Conservation (phyloP, 2,888 invertebrate genomes). For the Tenthredo mesomela region DNA sequence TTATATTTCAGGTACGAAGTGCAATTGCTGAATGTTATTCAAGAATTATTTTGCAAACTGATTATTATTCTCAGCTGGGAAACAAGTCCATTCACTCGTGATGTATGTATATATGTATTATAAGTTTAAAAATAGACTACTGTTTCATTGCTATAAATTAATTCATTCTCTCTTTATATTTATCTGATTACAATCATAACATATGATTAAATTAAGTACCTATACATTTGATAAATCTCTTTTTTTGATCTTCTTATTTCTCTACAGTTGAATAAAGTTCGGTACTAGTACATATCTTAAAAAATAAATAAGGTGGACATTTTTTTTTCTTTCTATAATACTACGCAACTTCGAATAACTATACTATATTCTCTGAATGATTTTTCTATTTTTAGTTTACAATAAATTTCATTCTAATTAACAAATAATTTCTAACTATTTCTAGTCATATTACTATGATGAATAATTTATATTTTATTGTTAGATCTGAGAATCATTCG, state of each 20-base stretch:
- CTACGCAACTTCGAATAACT: not conserved
- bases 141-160: not conserved
- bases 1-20: not conserved
- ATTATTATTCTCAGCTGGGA: not conserved
- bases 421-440: not conserved
- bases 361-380: not conserved
- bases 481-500: not conserved
- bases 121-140: conserved; percentile 3
- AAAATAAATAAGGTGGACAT: not conserved
- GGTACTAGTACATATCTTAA: not conserved
- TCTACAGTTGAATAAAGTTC: not conserved
- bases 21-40: not conserved
- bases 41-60: not conserved
- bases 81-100: conserved; percentile 13
- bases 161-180: not conserved
- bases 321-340: not conserved
- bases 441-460: not conserved
- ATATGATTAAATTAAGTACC: conserved; percentile 4
- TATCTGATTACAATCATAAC: conserved; percentile 1
- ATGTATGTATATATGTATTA: too few relatives aligned
- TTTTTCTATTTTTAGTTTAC: not conserved
- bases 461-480: too few relatives aligned
- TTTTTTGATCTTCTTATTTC: not conserved
- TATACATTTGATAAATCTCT: not conserved
- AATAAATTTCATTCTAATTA: not conserved